These are phyloP conservation scores for Aramus guarauna DNA, from an alignment of 2,113 vertebrate genomes.

Conservation along the genomic window DNA sequence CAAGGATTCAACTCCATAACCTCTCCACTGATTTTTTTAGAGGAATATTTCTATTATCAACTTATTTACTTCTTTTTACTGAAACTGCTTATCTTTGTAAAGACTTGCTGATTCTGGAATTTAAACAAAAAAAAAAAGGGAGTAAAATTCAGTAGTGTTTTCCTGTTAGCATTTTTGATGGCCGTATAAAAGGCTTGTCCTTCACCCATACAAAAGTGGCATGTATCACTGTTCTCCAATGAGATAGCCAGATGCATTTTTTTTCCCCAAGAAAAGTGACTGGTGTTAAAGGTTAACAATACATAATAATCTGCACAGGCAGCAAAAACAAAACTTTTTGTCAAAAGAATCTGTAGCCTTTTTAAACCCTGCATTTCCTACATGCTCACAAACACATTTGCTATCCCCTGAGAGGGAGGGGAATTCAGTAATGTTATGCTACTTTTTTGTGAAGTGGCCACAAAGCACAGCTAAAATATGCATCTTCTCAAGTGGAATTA, in stretches of 20 bases:
- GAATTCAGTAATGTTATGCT: not conserved
- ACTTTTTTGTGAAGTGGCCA: not conserved
- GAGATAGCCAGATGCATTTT: not conserved
- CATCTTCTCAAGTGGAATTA: not conserved
- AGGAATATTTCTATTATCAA: not conserved
- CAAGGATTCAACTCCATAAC: conserved; percentile 28
- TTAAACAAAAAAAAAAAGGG: not conserved
- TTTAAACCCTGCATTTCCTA: not conserved
- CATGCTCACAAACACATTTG: not conserved
- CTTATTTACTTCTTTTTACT: not conserved
- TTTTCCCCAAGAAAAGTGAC: not conserved
- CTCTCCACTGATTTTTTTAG: not conserved
- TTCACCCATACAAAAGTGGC: not conserved
- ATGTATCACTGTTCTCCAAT: not conserved
- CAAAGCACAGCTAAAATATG: conserved; percentile 16
- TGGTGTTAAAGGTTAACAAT: not conserved
- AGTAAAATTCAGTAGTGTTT: not conserved
- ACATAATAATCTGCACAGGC: not conserved
- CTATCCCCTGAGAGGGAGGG: not conserved
- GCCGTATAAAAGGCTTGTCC: not conserved
- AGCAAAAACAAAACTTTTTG: not conserved
- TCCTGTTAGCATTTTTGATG: conserved; percentile 23
- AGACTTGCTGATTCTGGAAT: not conserved
- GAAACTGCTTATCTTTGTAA: not conserved
- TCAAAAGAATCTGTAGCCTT: not conserved